Percentiles rank a stretch among this genome's conserved stretches.
Conservation (phyloP, 2,888 invertebrate species). For the Drosophila differens region DNA sequence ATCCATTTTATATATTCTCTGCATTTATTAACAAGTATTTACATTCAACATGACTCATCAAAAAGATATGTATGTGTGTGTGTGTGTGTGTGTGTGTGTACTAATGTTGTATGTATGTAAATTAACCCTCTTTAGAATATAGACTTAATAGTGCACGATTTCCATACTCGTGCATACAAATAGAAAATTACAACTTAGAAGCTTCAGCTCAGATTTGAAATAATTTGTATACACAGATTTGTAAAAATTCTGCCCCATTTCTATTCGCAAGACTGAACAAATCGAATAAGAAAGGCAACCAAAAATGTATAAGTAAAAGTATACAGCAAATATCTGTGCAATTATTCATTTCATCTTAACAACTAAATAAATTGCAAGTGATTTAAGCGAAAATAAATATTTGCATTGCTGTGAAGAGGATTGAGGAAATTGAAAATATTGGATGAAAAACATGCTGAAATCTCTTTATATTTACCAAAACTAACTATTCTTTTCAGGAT, state of each 20-base stretch:
- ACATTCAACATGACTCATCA: conserved; percentile 1
- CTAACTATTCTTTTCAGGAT: background rate
- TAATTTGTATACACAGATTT: background rate
- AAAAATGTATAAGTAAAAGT: background rate
- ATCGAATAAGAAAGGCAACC: background rate
- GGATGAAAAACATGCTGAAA: background rate
- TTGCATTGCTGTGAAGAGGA: background rate
- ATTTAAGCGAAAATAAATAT: background rate
- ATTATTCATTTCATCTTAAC: background rate
- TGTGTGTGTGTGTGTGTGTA: background rate
- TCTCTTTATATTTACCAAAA: background rate
- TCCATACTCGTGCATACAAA: conserved; percentile 1
- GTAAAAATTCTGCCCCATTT: background rate
- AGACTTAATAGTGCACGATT: background rate
- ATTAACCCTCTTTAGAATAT: conserved; percentile 1
- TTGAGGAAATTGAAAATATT: background rate
- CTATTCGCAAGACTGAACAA: background rate
- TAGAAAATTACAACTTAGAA: background rate
- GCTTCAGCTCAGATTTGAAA: background rate
- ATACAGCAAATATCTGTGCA: background rate
- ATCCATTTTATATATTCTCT: background rate
- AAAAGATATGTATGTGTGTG: background rate
- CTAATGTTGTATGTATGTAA: background rate
- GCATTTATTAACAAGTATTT: background rate
- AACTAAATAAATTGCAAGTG: background rate